Base-by-base conservation (phyloP, 2,797 vertebrate species). In the Fringilla coelebs region DNA sequence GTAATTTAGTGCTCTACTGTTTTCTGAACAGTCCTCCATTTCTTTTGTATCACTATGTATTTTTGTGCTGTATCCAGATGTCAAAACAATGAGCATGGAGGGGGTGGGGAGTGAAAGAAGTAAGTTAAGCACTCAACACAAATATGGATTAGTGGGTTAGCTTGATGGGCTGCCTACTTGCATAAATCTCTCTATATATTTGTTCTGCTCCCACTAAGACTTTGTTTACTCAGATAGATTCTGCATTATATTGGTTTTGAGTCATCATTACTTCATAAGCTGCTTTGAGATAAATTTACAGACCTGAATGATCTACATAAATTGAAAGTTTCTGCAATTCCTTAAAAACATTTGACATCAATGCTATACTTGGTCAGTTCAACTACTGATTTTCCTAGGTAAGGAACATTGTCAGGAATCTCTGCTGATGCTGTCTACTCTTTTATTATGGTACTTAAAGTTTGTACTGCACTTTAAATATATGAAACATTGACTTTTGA, bases 91-190 rank as follows among this genome's bases (percentile, higher is more conserved):
- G 29, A 83, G 3, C 15, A 16, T 13, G 63, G 12, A 25, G 2
- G 5, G 2, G 7, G 5, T 0, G 1, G 11, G 18, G 18, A 24
- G 2, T 34, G 41, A n/a, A 75, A 49, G 21, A 31, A 34, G 26
- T 31, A 65, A 52, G 18, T 87, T 75, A 85, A 89, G 41, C 36
- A 57, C 52, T 62, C 20, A 63, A 31, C 6, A 36, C 4, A 76
- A 66, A 61, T 75, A 75, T 61, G 24, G 45, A 78, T 88, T 89
- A 89, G 49, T 48, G 49, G 29, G 51, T 51, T 86, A 85, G 17
- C 28, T 52, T 85, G 48, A 85, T 63, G 54, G 63, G 38, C 11
- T 61, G 24, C 34, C 84, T 85, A 76, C 29, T 85, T 80, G 14
- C 5, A 52, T 67, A 93, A 90, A 74, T 67, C 54, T 88, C 9